These are phyloP conservation scores for Phymastichus coffea DNA, from an alignment of 1,140 invertebrate genomes.

Conservation along the genomic window DNA sequence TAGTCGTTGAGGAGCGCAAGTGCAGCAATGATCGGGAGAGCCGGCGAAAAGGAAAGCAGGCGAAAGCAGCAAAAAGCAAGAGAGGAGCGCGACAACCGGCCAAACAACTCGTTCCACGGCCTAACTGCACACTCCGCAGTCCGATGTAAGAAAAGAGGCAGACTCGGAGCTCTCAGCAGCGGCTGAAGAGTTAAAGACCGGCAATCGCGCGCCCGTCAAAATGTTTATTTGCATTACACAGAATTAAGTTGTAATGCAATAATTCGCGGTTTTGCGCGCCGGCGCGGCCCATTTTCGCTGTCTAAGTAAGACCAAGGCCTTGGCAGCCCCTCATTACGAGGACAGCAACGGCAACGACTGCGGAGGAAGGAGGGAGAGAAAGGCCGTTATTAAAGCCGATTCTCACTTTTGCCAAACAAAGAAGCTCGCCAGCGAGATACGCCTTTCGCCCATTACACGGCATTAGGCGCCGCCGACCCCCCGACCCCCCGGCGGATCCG, in stretches of 20 bases:
- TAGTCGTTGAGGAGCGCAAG: too few species aligned
- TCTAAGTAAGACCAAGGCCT: slow-evolving; percentile 26
- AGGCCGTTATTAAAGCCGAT: slow-evolving; percentile 52
- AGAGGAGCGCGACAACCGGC: too few species aligned
- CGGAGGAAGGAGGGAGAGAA: not conserved
- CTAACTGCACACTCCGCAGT: too few species aligned
- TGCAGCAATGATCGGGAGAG: too few species aligned
- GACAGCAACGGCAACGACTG: not conserved
- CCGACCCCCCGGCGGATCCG: too few species aligned
- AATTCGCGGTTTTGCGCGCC: slow-evolving; percentile 5
- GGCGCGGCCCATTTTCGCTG: too few species aligned
- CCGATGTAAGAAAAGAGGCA: too few species aligned
- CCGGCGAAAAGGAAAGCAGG: too few species aligned
- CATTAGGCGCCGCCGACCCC: slow-evolving; percentile 17
- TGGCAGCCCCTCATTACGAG: slow-evolving; percentile 39
- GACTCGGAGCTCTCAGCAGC: too few species aligned
- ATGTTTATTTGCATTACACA: slow-evolving; percentile 23
- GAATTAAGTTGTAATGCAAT: slow-evolving; percentile 27
- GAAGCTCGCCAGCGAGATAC: slow-evolving; percentile 35
- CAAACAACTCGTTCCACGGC: too few species aligned
- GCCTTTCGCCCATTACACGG: slow-evolving; percentile 26
- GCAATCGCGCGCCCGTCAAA: slow-evolving; percentile 1
- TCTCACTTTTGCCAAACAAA: slow-evolving; percentile 57
- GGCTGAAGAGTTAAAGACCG: slow-evolving; percentile 13
- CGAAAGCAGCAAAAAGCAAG: too few species aligned